These are phyloP conservation scores for Lemur catta DNA, from an alignment of 2,797 vertebrate genomes.

Conservation along the genomic window DNA sequence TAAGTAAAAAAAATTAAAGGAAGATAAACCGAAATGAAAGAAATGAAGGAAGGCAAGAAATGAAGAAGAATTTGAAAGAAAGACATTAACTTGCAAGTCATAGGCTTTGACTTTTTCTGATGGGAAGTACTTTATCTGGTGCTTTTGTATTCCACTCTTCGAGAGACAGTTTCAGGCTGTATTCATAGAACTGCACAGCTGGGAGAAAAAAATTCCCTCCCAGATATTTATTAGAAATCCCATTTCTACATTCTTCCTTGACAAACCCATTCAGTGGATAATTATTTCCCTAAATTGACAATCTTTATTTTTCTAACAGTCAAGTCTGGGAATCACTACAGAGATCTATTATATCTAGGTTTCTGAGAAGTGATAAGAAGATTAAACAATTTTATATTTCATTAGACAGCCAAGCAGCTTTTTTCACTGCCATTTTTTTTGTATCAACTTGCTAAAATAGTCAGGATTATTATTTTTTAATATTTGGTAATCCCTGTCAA, in stretches of 20 bases:
- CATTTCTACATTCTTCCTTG: not conserved
- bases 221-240: not conserved
- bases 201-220: not conserved
- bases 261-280: not conserved
- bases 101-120: not conserved
- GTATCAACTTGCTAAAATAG: not conserved
- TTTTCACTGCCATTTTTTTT: not conserved
- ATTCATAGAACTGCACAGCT: not conserved
- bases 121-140: not conserved
- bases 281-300: not conserved
- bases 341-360: not conserved
- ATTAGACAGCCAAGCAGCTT: not conserved
- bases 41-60: not conserved
- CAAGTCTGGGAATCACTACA: not conserved
- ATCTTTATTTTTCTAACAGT: not conserved
- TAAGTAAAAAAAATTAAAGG: not conserved
- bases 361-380: not conserved
- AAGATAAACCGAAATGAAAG: not conserved
- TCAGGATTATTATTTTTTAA: constrained; percentile 36
- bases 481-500: not conserved
- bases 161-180: not conserved
- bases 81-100: not conserved
- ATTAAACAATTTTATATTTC: constrained; percentile 13
- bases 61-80: not conserved
- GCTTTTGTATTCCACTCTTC: not conserved